A percentile compares a stretch with the other conserved stretches of the same genome.
Evolutionary conservation across 1,140 invertebrate species (phyloP).

Genomic region (Drosophila neocordata): DNA sequence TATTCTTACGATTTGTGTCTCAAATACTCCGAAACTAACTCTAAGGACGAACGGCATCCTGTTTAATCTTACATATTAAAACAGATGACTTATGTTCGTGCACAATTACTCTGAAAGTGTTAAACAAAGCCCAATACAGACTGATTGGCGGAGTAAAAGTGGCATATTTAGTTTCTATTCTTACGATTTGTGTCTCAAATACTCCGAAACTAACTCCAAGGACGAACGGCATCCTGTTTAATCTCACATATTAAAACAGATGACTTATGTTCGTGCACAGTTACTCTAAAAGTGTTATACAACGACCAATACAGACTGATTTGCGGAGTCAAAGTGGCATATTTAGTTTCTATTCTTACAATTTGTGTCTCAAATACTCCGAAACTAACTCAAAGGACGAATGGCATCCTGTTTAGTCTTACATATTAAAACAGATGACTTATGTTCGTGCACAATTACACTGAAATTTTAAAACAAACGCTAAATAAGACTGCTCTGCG

Average conservation of each 20-base stretch:
- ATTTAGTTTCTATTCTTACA: neutral
- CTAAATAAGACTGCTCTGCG: neutral
- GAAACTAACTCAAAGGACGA: constrained; percentile 26
- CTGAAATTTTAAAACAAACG: neutral
- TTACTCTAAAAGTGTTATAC: constrained; percentile 8
- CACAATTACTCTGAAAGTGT: constrained; percentile 14
- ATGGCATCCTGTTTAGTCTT: constrained; percentile 44
- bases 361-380: constrained; percentile 52
- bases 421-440: constrained; percentile 40
- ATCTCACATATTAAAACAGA: constrained; percentile 31
- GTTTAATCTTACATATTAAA: constrained; percentile 34
- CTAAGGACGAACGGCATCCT: constrained; percentile 40
- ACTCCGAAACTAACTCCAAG: constrained; percentile 35
- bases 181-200: constrained; percentile 46
- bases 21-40: constrained; percentile 47
- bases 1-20: constrained; percentile 29
- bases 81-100: constrained; percentile 42
- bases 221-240: constrained; percentile 49
- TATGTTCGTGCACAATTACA: constrained; percentile 26
- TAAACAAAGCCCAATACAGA: neutral
- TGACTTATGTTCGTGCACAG: constrained; percentile 40
- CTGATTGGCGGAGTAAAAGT: neutral
- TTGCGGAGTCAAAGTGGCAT: constrained; percentile 26
- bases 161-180: constrained; percentile 20
- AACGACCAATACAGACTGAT: no score